A percentile compares a stretch with the other conserved stretches of the same genome.
Conservation (phyloP, 2,113 vertebrate genomes). For the Verasper variegatus region DNA sequence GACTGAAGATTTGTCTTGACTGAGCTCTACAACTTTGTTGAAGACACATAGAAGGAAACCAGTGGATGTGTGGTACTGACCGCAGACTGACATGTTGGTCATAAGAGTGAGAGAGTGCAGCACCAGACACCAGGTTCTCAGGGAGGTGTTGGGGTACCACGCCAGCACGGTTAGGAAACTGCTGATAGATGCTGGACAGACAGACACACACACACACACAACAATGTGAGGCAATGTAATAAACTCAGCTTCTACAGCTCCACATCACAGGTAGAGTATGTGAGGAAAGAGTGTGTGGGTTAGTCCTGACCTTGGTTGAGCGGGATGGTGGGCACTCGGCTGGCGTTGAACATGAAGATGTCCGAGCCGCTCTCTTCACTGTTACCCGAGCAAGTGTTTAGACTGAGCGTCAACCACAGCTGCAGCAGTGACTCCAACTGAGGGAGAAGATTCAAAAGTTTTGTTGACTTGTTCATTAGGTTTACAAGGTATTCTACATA, state of each 20-base stretch:
- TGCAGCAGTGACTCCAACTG: conserved; percentile 97
- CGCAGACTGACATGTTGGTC: conserved; percentile 95
- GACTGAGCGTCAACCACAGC: conserved; percentile 97
- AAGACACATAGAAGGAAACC: not conserved
- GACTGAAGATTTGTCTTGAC: not conserved
- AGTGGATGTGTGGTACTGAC: conserved; percentile 82
- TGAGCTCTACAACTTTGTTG: not conserved
- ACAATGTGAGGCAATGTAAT: not conserved
- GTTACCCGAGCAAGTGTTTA: conserved; percentile 90
- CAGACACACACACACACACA: not conserved
- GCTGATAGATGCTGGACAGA: conserved; percentile 89
- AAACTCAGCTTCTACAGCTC: not conserved
- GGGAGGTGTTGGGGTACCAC: conserved; percentile 96
- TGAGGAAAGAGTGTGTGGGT: not conserved
- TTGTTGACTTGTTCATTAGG: not conserved
- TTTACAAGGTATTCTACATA: not conserved
- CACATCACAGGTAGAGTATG: not conserved
- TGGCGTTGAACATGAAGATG: conserved; percentile 96
- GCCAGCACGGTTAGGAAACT: conserved; percentile 96
- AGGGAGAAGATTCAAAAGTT: not conserved
- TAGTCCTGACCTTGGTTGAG: conserved; percentile 92
- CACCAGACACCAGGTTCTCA: conserved; percentile 97
- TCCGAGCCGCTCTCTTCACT: conserved; percentile 92
- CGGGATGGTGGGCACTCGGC: conserved; percentile 93
- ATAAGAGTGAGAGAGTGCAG: conserved; percentile 98